Conservation (phyloP, 2,113 vertebrate species). For the Phylloscopus trochilus region DNA sequence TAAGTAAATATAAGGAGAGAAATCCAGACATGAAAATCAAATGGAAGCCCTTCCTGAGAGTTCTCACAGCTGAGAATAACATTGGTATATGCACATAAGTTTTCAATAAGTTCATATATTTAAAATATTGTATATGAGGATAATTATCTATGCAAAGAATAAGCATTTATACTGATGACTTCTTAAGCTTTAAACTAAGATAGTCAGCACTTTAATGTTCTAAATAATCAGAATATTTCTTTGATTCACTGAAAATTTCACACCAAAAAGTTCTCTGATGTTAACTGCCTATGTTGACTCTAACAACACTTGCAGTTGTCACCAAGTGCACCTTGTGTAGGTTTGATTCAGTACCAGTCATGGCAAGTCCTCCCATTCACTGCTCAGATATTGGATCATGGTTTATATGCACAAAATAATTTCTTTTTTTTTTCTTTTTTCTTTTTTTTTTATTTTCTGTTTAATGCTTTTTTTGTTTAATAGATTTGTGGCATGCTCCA, state of each 20-base stretch:
- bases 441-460: not conserved
- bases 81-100: not conserved
- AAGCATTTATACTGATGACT: not conserved
- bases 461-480: not conserved
- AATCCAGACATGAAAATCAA: not conserved
- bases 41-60: not conserved
- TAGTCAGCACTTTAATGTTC: not conserved
- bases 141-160: not conserved
- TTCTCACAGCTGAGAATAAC: not conserved
- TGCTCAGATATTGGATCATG: not conserved
- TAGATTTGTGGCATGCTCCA: not conserved
- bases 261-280: not conserved
- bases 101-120: not conserved
- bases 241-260: not conserved
- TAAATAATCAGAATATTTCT: not conserved
- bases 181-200: not conserved
- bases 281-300: not conserved
- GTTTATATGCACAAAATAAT: not conserved
- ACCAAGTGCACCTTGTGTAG: accelerated
- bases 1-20: not conserved
- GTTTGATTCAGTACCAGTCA: not conserved
- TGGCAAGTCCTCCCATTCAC: not conserved
- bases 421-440: not conserved
- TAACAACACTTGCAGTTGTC: not conserved
- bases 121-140: not conserved